Evolutionary conservation across 2,888 invertebrate genomes (phyloP), one percentile per base, ranked within the genome.

Genomic region (Ormyrus nitidulus): DNA sequence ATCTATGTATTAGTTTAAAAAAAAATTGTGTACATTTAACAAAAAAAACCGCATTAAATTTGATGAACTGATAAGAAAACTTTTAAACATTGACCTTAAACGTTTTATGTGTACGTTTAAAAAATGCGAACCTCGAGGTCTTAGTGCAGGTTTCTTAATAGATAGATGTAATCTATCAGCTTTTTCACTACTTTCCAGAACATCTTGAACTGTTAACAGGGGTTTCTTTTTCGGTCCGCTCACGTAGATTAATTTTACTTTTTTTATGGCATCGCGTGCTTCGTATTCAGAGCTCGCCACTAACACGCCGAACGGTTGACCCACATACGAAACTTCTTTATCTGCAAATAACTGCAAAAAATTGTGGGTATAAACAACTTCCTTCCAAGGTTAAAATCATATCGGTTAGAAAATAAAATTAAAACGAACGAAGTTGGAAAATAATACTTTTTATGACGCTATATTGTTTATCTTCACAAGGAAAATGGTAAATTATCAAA

Each of bases 291-390:
- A 92, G 5, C 91, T 92, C 0, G 96, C 97, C 0, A 95, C 93
- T 7, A 97, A 91, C 1, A 97, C 86, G 0, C 95, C 97, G 5
- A 96, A 86, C 0, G 96, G 94, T 86, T 97, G 97, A 0, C 95
- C 94, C 81, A 94, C 93, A 87, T 93, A 96, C n/a, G 90, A 87
- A 0, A 95, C 92, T 34, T 90, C 85, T 13, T 85, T 82, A 4
- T 89, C 88, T 0, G 82, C 88, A 66, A 90, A 89, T 61, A 90
- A 69, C 86, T 89, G 70, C 7, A 13, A 48, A 48, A 34, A 34
- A 34, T 34, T 34, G 2, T 34, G 34, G 1, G 34, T 34, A 34
- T 13, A 0, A 0, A 2, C 1, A 34, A 34, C 2, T 34, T 34
- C 34, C 34, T 34, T 34, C 34, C 34, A 34, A 34, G 34, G 34